Evolutionary conservation across 1,140 invertebrate genomes (phyloP), one percentile per base, ranked within the genome.

Genomic region (Campoletis sonorensis): DNA sequence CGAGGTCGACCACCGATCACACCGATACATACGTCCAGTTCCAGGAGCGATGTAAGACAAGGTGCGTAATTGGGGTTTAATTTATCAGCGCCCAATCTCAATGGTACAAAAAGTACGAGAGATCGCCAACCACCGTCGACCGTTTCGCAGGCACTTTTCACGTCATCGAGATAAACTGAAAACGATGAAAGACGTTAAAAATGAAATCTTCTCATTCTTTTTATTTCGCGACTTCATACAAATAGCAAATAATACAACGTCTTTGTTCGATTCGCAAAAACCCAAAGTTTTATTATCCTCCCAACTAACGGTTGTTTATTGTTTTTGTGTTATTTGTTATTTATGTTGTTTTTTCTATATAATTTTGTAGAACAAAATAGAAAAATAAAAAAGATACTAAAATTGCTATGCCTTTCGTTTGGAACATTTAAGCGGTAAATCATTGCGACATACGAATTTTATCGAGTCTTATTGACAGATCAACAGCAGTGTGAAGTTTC

Each of bases 1-100:
- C 97, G 96, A 4, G 97, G 97, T 86, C 96, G 93, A 10, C 98
- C 97, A 4, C 98, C 98, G 87, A 98, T 98, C 58, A 98, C 96
- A 27, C 98, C 98, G 84, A 98, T 95, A 86, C 97, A 98, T 84
- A 94, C 93, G 80, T 97, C 95, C 81, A 97, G 92, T 75, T 95
- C 96, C 10, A 98, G 93, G 7, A 98, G 88, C 49, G 95, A 94
- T 79, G 96, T 96, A 5, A 98, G 91, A 89, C 96, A 97, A 7
- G 96, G 94, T 23, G 95, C 94, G 91, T 98, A 98, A 71, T 96
- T 94, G 1, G 95, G 94, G 92, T 98, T 98, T 58, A 98, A 92
- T 87, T 95, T 95, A 80, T 98, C 97, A 16, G 95, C 94, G 15
- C 97, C 97, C 80, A 98, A 93, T 84, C 97, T 94, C 10, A 98